Conservation (phyloP, 1,140 invertebrate species). For the Pogonomyrmex barbatus region DNA sequence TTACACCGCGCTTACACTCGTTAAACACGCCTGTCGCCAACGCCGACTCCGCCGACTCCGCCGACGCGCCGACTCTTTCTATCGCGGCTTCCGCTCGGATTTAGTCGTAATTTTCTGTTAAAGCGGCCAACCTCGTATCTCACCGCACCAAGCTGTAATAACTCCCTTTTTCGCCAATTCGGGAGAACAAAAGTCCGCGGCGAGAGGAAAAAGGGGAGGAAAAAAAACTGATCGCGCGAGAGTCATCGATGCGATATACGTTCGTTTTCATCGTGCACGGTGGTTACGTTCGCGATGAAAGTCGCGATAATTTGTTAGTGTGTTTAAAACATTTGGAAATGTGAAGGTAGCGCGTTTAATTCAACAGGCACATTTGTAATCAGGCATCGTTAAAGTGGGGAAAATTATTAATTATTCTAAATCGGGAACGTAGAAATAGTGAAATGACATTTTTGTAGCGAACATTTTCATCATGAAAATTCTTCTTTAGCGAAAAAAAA, state of each 20-base stretch:
- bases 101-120: slow-evolving; percentile 59
- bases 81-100: slow-evolving; percentile 36
- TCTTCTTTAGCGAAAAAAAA: background rate
- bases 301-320: background rate
- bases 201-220: background rate
- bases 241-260: background rate
- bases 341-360: background rate
- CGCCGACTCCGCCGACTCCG: background rate
- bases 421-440: background rate
- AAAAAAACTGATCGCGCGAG: background rate
- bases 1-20: slow-evolving; percentile 62
- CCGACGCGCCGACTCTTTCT: slow-evolving; percentile 19
- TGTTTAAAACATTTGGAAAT: slow-evolving; percentile 3
- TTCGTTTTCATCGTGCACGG: background rate
- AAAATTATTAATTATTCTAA: slow-evolving; percentile 19
- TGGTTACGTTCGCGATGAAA: background rate
- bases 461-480: background rate
- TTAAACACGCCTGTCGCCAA: slow-evolving; percentile 63
- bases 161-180: slow-evolving; percentile 22
- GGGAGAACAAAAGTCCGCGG: slow-evolving; percentile 15
- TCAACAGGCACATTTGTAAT: slow-evolving; percentile 24
- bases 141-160: slow-evolving; percentile 34
- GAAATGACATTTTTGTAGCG: background rate
- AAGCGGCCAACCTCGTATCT: slow-evolving; percentile 46
- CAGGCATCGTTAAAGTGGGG: background rate